Percentiles rank a stretch among this genome's conserved stretches.
These are phyloP conservation scores for Apus apus DNA, from an alignment of 2,113 vertebrate genomes.

Conservation along the genomic window DNA sequence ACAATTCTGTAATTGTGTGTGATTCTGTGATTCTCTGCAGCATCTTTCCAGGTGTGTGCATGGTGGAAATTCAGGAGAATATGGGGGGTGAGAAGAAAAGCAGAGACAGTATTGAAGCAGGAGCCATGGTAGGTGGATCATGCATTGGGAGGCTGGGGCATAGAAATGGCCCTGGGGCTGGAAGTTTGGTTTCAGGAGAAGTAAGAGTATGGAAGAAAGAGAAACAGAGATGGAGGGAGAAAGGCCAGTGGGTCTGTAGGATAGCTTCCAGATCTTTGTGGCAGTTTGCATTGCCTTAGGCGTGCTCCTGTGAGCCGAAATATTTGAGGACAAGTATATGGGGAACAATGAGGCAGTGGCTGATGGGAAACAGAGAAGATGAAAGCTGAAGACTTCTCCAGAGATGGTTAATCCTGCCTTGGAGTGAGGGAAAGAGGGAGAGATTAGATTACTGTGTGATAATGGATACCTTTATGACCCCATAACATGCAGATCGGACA, in stretches of 20 bases:
- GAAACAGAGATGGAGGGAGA: neutral
- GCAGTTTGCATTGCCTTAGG: neutral
- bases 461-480: neutral
- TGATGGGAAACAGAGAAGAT: neutral
- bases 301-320: neutral
- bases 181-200: neutral
- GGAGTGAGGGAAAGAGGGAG: neutral
- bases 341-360: neutral
- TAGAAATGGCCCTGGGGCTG: neutral
- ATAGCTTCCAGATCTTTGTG: neutral
- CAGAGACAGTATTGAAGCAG: neutral
- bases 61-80: neutral
- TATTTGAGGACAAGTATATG: neutral
- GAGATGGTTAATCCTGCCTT: neutral
- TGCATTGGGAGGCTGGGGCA: neutral
- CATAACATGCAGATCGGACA: neutral
- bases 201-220: neutral
- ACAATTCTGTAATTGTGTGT: too few relatives aligned
- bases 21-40: neutral
- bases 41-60: neutral
- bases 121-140: neutral
- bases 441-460: neutral
- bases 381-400: neutral
- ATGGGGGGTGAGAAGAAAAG: neutral
- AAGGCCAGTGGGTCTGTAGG: fast-evolving